Percentiles rank a stretch among this genome's conserved stretches.
phyloP scores from a whole-genome alignment of 2,797 vertebrate genomes.

The Chelonia mydas region DNA sequence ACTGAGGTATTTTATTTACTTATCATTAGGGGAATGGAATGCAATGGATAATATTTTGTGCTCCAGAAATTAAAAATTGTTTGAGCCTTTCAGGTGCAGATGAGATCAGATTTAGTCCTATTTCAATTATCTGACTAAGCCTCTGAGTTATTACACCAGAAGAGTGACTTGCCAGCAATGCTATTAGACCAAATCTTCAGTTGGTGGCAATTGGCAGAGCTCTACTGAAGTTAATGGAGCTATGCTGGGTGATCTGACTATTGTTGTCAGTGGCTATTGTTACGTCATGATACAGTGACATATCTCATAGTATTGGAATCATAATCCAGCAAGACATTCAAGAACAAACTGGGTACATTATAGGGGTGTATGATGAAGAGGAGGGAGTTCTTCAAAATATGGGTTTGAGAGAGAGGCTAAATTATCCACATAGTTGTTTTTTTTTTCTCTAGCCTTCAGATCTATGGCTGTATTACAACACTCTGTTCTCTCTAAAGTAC shows the following conservation, averaged over 20 bases:
- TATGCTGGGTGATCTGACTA: neutral
- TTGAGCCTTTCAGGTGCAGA: neutral
- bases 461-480: neutral
- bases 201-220: too few species aligned
- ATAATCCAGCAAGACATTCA: rapidly evolving
- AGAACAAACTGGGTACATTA: neutral
- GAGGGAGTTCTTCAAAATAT: neutral
- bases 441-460: too few species aligned
- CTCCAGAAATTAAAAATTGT: neutral
- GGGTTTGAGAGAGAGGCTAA: neutral
- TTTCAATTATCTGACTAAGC: rapidly evolving
- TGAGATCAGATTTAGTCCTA: rapidly evolving
- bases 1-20: neutral
- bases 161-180: rapidly evolving
- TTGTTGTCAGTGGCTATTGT: neutral
- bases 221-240: neutral
- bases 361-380: too few species aligned
- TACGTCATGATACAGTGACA: neutral
- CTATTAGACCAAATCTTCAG: neutral
- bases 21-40: neutral
- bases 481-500: neutral
- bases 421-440: neutral
- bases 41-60: rapidly evolving
- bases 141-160: rapidly evolving
- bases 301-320: neutral